Percentiles rank a stretch among this genome's conserved stretches.
Conservation (phyloP, 2,113 vertebrate genomes). For the Sinocyclocheilus rhinocerous region DNA sequence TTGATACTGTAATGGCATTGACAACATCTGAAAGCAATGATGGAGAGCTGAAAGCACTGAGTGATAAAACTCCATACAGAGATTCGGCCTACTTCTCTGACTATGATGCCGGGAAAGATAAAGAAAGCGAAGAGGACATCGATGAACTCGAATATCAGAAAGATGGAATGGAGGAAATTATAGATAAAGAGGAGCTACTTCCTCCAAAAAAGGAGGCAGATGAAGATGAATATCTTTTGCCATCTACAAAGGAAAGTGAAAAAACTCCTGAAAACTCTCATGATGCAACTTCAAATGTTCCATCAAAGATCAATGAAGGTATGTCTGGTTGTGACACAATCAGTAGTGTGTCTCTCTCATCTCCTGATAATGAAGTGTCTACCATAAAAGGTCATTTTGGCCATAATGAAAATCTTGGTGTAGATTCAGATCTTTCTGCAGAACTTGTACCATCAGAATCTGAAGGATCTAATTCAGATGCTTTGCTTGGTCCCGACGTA, state of each 20-base stretch:
- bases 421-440: slow-evolving; percentile 38
- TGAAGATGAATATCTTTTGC: slow-evolving; percentile 26
- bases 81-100: slow-evolving; percentile 98
- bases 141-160: slow-evolving; percentile 37
- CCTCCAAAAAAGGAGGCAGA: slow-evolving; percentile 23
- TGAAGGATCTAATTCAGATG: slow-evolving; percentile 9
- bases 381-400: slow-evolving; percentile 39
- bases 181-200: slow-evolving; percentile 51
- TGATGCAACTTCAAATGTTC: neutral
- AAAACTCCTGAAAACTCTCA: slow-evolving; percentile 43
- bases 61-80: slow-evolving; percentile 84
- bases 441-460: neutral
- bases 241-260: slow-evolving; percentile 26
- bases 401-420: slow-evolving; percentile 44
- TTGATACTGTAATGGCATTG: slow-evolving; percentile 44
- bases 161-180: slow-evolving; percentile 37
- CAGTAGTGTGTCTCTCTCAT: neutral
- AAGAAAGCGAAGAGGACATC: slow-evolving; percentile 69
- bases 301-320: neutral
- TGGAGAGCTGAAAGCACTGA: slow-evolving; percentile 69
- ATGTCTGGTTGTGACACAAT: neutral
- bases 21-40: slow-evolving; percentile 65
- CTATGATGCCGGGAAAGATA: slow-evolving; percentile 80
- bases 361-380: slow-evolving; percentile 29
- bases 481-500: slow-evolving; percentile 8